phyloP scores from a whole-genome alignment of 2,888 invertebrate genomes.

The Spisula solida region DNA sequence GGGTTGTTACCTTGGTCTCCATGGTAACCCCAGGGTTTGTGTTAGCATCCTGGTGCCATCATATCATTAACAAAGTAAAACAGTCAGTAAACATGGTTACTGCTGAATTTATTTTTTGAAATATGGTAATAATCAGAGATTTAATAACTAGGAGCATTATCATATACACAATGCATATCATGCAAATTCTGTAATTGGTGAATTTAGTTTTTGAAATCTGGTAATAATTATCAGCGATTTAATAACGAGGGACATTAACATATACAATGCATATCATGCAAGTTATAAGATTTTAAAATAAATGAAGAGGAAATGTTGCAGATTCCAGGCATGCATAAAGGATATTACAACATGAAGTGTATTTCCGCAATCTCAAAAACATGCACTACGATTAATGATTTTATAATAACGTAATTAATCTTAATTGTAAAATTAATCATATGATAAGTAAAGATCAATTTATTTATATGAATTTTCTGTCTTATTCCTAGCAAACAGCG shows the following conservation, averaged over 20 bases:
- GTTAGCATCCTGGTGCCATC: conserved; percentile 34
- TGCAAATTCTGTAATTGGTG: not conserved
- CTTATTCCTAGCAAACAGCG: not conserved
- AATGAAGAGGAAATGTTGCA: not conserved
- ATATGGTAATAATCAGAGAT: conserved; percentile 1
- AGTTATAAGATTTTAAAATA: conserved; percentile 12
- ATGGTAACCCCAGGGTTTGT: conserved; percentile 50
- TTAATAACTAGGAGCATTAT: not conserved
- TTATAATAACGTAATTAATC: conserved; percentile 5
- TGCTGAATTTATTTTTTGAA: conserved; percentile 21
- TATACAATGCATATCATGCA: conserved; percentile 6
- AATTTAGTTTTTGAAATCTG: too few relatives aligned
- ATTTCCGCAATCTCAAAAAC: not conserved
- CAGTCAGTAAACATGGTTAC: conserved; percentile 14
- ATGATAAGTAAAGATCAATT: not conserved
- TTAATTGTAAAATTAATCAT: conserved; percentile 3
- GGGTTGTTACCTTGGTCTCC: conserved; percentile 46
- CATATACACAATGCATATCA: not conserved
- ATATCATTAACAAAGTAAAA: conserved; percentile 33
- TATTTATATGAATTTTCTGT: not conserved
- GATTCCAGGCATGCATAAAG: not conserved
- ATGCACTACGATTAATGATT: not conserved
- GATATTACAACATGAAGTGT: not conserved
- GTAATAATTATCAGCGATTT: not conserved
- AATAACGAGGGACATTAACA: not conserved